phyloP scores from a whole-genome alignment of 2,797 vertebrate species.

The Sciurus vulgaris region DNA sequence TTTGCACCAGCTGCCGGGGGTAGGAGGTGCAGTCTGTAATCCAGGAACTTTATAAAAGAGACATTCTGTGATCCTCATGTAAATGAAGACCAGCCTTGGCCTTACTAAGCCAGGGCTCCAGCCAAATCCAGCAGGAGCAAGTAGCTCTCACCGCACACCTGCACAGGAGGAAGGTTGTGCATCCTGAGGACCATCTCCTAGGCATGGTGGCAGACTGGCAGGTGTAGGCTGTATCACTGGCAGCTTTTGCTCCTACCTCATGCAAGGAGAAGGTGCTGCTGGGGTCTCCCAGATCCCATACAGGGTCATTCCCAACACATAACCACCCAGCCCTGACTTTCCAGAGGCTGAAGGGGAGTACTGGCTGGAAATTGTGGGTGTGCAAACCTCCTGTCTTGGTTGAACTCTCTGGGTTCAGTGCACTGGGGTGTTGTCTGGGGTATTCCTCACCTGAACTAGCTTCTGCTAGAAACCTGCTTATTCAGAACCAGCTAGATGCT shows the following conservation, averaged over 20 bases:
- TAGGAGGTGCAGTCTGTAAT: background rate
- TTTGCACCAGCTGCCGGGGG: conserved; percentile 47
- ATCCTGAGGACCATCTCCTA: no score
- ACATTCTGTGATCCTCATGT: background rate
- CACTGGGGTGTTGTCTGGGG: background rate
- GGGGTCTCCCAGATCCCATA: background rate
- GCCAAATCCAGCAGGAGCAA: background rate
- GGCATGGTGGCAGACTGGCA: background rate
- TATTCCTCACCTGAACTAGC: conserved; percentile 38
- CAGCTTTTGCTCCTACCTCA: background rate
- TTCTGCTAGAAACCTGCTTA: conserved; percentile 78
- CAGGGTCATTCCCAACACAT: background rate
- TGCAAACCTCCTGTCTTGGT: background rate
- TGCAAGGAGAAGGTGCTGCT: background rate
- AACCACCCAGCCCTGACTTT: background rate
- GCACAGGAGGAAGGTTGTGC: no score
- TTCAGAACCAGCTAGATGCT: conserved; percentile 75
- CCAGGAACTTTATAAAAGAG: background rate
- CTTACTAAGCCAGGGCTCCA: background rate
- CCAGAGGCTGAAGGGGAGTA: background rate
- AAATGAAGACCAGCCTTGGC: background rate
- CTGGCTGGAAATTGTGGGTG: background rate
- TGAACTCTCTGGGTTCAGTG: conserved; percentile 3
- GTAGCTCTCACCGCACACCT: background rate
- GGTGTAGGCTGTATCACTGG: background rate